phyloP scores from a whole-genome alignment of 1,140 invertebrate species.

The Leguminivora glycinivorella region DNA sequence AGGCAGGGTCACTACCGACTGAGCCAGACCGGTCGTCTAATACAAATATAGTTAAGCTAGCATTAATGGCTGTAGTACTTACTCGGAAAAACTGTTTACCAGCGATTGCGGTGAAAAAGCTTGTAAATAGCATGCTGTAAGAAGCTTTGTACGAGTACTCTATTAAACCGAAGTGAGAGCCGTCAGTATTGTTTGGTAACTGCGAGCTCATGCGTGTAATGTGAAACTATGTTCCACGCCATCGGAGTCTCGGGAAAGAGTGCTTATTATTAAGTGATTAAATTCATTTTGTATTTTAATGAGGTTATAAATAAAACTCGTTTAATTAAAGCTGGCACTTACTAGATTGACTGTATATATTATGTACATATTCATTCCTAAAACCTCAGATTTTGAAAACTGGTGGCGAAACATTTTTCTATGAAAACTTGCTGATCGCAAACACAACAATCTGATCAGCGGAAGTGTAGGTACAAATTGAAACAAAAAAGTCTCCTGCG shows the following conservation, averaged over 20 bases:
- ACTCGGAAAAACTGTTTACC: background rate
- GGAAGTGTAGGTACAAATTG: too few relatives aligned
- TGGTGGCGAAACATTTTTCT: too few relatives aligned
- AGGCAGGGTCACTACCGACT: too few relatives aligned
- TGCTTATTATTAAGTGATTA: conserved; percentile 13
- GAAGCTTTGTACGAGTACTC: background rate
- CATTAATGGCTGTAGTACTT: too few relatives aligned
- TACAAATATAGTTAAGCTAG: too few relatives aligned
- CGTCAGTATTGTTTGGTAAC: conserved; percentile 12
- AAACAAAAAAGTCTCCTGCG: too few relatives aligned
- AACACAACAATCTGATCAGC: too few relatives aligned
- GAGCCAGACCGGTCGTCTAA: too few relatives aligned
- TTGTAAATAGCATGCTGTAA: background rate
- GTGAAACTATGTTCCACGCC: conserved; percentile 16
- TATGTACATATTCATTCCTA: too few relatives aligned
- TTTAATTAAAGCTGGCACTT: background rate
- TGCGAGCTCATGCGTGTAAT: background rate
- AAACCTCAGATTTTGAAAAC: too few relatives aligned
- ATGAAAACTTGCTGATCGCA: too few relatives aligned
- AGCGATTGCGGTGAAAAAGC: background rate
- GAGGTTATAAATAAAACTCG: background rate
- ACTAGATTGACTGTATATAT: too few relatives aligned
- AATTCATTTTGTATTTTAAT: background rate
- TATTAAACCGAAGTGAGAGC: conserved; percentile 9
- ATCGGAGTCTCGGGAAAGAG: background rate